Evolutionary conservation across 1,140 invertebrate species (phyloP).

Genomic region (Megalonaias nervosa): DNA sequence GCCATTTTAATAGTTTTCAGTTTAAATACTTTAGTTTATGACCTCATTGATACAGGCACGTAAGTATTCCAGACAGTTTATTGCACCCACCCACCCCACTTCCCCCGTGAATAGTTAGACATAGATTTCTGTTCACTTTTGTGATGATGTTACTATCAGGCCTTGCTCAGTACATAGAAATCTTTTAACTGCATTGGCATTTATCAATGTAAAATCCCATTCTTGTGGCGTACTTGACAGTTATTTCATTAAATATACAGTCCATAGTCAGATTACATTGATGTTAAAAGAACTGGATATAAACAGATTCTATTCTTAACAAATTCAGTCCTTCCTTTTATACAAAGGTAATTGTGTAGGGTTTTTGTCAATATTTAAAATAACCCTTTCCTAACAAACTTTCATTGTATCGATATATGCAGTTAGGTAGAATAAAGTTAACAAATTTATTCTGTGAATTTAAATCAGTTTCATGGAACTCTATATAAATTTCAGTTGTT

Average conservation of each 20-base stretch:
- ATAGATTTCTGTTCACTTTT: background rate
- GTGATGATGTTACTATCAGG: background rate
- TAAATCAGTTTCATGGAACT: too few species aligned
- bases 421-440: too few species aligned
- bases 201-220: too few species aligned
- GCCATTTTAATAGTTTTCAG: slow-evolving; percentile 84
- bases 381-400: background rate
- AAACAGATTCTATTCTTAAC: background rate
- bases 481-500: too few species aligned
- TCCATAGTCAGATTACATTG: background rate
- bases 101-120: background rate
- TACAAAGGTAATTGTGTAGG: background rate
- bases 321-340: too few species aligned
- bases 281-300: background rate
- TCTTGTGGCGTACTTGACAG: too few species aligned
- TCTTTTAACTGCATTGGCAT: too few species aligned
- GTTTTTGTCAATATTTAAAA: background rate
- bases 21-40: slow-evolving; percentile 81
- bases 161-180: too few species aligned
- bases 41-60: slow-evolving; percentile 83
- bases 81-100: too few species aligned
- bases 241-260: too few species aligned
- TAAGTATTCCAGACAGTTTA: slow-evolving; percentile 72
- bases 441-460: too few species aligned
- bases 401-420: too few species aligned